A percentile compares a stretch with the other conserved stretches of the same genome.
These are phyloP conservation scores for Dione juno DNA, from an alignment of 2,888 invertebrate species.

Conservation along the genomic window DNA sequence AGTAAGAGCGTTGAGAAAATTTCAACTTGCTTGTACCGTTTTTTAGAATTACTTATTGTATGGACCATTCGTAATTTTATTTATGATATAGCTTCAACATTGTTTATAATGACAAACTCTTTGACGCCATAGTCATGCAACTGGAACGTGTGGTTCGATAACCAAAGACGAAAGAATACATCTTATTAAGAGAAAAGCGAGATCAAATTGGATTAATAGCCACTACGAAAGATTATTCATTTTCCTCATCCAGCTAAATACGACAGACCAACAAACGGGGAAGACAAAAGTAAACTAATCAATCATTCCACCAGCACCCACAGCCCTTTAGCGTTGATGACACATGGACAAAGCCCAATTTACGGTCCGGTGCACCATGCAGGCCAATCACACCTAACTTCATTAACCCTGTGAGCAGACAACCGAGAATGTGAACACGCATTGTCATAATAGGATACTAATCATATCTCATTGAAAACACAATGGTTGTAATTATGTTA, in stretches of 20 bases:
- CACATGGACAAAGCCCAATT: constrained; percentile 10
- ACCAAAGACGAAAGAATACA: too few species aligned
- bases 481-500: constrained; percentile 45
- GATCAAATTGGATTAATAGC: too few species aligned
- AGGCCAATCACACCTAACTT: constrained; percentile 25
- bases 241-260: too few species aligned
- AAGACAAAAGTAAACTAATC: background rate
- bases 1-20: background rate
- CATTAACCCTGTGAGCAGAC: constrained; percentile 27
- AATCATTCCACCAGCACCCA: background rate
- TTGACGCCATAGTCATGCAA: background rate
- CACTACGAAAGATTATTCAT: too few species aligned
- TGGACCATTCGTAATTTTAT: constrained; percentile 2
- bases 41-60: constrained; percentile 6
- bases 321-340: constrained; percentile 2
- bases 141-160: background rate
- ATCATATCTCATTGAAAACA: constrained; percentile 40
- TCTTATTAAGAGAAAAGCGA: too few species aligned
- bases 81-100: constrained; percentile 1
- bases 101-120: background rate
- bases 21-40: background rate
- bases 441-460: constrained; percentile 36
- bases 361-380: constrained; percentile 17
- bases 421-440: constrained; percentile 29
- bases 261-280: too few species aligned